These are phyloP conservation scores for Rhyacichthys aspro DNA, from an alignment of 2,797 vertebrate genomes.

Conservation along the genomic window DNA sequence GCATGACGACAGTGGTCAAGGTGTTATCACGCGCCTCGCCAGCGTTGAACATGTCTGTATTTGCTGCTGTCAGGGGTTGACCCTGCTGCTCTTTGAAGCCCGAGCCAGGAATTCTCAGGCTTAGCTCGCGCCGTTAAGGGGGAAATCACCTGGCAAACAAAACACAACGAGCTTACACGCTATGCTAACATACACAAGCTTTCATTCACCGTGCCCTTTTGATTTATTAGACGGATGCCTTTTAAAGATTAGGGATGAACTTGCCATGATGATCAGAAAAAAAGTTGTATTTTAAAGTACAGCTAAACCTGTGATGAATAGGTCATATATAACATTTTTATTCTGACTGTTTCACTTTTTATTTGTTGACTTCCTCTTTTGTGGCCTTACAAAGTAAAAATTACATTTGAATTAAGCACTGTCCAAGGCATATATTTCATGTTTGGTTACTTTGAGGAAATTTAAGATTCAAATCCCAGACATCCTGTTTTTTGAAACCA, in stretches of 20 bases:
- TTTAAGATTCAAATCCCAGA: slow-evolving; percentile 33
- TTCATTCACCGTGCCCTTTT: slow-evolving; percentile 35
- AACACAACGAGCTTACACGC: slow-evolving; percentile 52
- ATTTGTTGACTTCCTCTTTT: neutral
- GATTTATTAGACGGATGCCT: slow-evolving; percentile 23
- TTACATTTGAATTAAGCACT: neutral
- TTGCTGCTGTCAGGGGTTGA: slow-evolving; percentile 58
- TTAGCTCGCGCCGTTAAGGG: slow-evolving; percentile 64
- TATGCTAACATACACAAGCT: slow-evolving; percentile 41
- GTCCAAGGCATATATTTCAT: slow-evolving; percentile 9
- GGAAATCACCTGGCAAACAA: slow-evolving; percentile 71
- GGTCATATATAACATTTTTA: no score
- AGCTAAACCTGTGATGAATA: no score
- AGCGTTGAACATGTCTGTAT: slow-evolving; percentile 72
- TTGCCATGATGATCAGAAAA: slow-evolving; percentile 1
- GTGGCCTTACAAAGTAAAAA: slow-evolving; percentile 7
- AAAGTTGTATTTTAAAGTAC: no score
- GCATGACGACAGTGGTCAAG: slow-evolving; percentile 24
- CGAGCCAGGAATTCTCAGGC: slow-evolving; percentile 71
- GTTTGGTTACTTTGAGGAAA: slow-evolving; percentile 24
- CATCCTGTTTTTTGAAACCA: slow-evolving; percentile 33
- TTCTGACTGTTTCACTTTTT: neutral
- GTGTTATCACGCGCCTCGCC: slow-evolving; percentile 16
- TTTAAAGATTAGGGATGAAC: slow-evolving; percentile 3
- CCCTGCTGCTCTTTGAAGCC: slow-evolving; percentile 74